These are phyloP conservation scores for Parochlus steinenii DNA, from an alignment of 2,888 invertebrate species.

Conservation along the genomic window DNA sequence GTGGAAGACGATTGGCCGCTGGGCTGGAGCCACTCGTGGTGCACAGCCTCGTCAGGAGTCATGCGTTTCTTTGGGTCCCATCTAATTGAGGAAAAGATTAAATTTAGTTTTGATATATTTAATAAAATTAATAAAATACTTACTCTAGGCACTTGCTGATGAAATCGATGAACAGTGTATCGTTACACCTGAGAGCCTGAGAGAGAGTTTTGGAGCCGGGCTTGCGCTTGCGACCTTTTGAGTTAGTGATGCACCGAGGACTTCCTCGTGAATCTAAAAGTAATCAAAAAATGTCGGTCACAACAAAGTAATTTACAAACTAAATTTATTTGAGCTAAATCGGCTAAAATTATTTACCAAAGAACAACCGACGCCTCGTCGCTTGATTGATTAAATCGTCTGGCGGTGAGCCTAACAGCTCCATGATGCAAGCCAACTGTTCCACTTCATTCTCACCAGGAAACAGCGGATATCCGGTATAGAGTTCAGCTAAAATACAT, in stretches of 20 bases:
- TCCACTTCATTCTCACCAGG: constrained; percentile 96
- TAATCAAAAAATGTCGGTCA: neutral
- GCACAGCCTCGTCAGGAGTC: constrained; percentile 79
- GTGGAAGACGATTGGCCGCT: constrained; percentile 30
- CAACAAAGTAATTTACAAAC: neutral
- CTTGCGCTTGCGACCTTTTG: constrained; percentile 79
- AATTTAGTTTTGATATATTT: constrained; percentile 1
- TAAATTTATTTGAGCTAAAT: neutral
- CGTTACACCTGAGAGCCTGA: constrained; percentile 68
- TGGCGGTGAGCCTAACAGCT: constrained; percentile 80
- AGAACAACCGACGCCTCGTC: constrained; percentile 70
- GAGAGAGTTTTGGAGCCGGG: constrained; percentile 72
- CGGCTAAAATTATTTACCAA: constrained; percentile 39
- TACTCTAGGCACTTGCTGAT: constrained; percentile 79
- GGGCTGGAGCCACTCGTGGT: constrained; percentile 69
- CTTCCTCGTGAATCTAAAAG: constrained; percentile 70
- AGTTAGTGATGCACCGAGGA: constrained; percentile 81
- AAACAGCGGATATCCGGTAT: constrained; percentile 89
- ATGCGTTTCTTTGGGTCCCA: constrained; percentile 87
- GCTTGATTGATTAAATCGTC: constrained; percentile 72
- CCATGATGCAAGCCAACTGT: constrained; percentile 94
- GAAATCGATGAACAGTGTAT: constrained; percentile 80
- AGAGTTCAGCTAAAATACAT: constrained; percentile 89
- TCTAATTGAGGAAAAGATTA: constrained; percentile 30
- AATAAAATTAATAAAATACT: constrained; percentile 29